Evolutionary conservation across 2,797 vertebrate genomes (phyloP).

Genomic region (Intellagama lesueurii): DNA sequence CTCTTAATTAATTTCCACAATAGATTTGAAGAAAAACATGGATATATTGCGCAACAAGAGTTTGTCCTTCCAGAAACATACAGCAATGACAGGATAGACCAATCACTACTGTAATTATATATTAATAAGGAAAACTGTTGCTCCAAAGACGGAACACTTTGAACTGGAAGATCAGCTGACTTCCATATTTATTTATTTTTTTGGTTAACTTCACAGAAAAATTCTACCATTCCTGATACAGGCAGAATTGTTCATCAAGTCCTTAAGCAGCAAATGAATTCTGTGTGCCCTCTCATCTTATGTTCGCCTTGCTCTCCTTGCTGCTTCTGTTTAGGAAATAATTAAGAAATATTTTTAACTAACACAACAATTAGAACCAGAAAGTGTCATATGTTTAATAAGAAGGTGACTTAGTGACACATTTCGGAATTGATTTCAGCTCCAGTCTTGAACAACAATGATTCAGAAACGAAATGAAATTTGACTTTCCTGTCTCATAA

Average conservation of each 20-base stretch:
- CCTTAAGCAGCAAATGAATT: conserved; percentile 34
- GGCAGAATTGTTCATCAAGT: conserved; percentile 4
- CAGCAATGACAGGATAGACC: neutral
- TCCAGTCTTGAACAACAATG: neutral
- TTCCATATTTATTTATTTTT: neutral
- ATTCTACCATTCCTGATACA: neutral
- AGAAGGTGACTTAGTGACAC: neutral
- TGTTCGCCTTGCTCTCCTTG: neutral
- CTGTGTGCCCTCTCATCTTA: neutral
- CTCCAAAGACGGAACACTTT: conserved; percentile 38
- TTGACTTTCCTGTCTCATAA: neutral
- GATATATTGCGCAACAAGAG: conserved; percentile 48
- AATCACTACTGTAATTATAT: neutral
- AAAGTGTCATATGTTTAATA: neutral
- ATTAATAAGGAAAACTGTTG: neutral
- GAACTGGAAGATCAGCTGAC: conserved; percentile 47
- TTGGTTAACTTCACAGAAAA: conserved; percentile 17
- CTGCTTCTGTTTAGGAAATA: conserved; percentile 24
- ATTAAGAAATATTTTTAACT: conserved; percentile 20
- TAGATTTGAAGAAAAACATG: conserved; percentile 52
- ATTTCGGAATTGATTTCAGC: neutral
- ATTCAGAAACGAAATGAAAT: neutral
- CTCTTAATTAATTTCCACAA: conserved; percentile 81
- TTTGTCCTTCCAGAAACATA: conserved; percentile 45
- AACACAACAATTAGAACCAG: conserved; percentile 27